Conservation (phyloP, 2,113 vertebrate genomes). For the Macaca nemestrina region DNA sequence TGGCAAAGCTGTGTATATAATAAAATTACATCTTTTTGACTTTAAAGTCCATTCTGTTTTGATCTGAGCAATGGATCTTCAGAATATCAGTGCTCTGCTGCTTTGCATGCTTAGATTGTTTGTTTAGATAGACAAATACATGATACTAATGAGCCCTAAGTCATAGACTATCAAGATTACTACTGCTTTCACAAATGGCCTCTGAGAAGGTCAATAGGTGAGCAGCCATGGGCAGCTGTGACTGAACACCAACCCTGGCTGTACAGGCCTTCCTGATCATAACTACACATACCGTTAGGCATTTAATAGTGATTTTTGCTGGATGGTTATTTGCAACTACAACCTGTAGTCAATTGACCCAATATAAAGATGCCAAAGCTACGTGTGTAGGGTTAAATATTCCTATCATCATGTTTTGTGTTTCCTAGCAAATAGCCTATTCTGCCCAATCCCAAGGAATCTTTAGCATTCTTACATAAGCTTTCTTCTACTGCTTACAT, state of each 20-base stretch:
- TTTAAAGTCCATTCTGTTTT: neutral
- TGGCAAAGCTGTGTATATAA: neutral
- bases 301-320: neutral
- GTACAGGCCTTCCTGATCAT: neutral
- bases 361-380: neutral
- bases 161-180: neutral
- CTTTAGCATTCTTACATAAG: neutral
- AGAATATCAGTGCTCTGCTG: neutral
- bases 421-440: neutral
- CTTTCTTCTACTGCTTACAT: neutral
- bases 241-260: neutral
- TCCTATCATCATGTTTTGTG: neutral
- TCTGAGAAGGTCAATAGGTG: neutral
- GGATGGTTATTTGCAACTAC: neutral
- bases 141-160: neutral
- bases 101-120: neutral
- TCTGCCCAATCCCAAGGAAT: neutral
- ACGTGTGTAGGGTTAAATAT: neutral
- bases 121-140: neutral
- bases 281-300: neutral
- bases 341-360: neutral
- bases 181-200: neutral
- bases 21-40: neutral
- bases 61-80: neutral
- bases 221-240: neutral